Conservation (phyloP, 2,113 vertebrate species). For the Cathartes aura region DNA sequence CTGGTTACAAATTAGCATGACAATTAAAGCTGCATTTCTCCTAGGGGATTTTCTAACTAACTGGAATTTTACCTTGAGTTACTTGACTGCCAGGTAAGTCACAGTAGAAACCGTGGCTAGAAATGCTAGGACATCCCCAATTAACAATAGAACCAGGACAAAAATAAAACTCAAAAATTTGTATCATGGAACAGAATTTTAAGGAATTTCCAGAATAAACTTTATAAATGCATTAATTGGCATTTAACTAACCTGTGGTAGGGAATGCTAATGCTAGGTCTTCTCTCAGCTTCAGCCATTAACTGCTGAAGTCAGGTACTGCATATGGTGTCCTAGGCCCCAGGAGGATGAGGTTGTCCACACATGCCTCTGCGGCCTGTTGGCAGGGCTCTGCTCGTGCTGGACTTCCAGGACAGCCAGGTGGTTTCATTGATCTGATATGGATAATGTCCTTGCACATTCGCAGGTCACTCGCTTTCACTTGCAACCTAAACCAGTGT, state of each 20-base stretch:
- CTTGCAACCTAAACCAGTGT: not conserved
- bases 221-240: not conserved
- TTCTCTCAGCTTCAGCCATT: not conserved
- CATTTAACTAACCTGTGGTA: not conserved
- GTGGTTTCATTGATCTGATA: not conserved
- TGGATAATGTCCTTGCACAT: not conserved
- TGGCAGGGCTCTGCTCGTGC: not conserved
- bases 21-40: not conserved
- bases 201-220: not conserved
- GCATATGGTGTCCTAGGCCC: fast-evolving
- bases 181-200: not conserved
- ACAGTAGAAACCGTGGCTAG: not conserved
- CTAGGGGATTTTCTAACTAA: not conserved
- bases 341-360: not conserved
- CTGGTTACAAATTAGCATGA: not conserved
- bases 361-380: not conserved
- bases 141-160: not conserved
- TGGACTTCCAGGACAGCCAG: not conserved
- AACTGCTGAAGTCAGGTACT: not conserved
- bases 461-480: not conserved
- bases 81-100: not conserved
- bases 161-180: not conserved
- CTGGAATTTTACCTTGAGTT: not conserved
- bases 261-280: not conserved
- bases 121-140: not conserved